Percentiles rank a stretch among this genome's conserved stretches.
Conservation (phyloP, 2,888 invertebrate species). For the Synergus umbraculus region DNA sequence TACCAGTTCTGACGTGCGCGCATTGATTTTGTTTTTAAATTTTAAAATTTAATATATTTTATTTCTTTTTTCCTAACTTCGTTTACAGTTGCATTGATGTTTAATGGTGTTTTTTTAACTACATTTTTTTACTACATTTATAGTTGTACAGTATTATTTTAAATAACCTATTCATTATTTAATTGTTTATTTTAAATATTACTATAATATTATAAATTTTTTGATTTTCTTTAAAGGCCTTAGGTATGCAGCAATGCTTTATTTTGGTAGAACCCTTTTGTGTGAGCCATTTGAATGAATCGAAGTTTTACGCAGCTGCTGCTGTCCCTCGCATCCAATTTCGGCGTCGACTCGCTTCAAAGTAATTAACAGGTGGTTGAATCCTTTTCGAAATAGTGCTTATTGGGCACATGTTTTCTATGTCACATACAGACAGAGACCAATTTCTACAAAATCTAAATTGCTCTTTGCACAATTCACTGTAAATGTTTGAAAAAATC, state of each 20-base stretch:
- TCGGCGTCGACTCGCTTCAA: constrained; percentile 21
- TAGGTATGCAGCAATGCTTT: neutral
- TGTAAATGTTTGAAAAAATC: neutral
- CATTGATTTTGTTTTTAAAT: no score
- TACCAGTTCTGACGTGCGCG: no score
- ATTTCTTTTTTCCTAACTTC: no score
- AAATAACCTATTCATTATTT: no score
- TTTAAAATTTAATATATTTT: no score
- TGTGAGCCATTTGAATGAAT: neutral
- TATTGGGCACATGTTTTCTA: neutral
- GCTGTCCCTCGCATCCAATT: constrained; percentile 25
- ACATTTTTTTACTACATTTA: no score
- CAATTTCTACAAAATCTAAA: neutral
- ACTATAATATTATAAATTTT: no score
- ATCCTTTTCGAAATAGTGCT: constrained; percentile 23
- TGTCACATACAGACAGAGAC: neutral
- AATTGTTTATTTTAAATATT: no score
- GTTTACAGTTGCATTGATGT: no score
- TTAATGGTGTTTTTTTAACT: no score
- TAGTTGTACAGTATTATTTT: no score
- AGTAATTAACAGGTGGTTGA: constrained; percentile 40
- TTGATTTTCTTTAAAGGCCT: neutral
- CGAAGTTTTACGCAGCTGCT: constrained; percentile 28
- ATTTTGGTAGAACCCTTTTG: neutral
- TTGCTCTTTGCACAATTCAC: neutral